Evolutionary conservation across 2,113 vertebrate species (phyloP), one percentile per base, ranked within the genome.

Genomic region (Limanda limanda): DNA sequence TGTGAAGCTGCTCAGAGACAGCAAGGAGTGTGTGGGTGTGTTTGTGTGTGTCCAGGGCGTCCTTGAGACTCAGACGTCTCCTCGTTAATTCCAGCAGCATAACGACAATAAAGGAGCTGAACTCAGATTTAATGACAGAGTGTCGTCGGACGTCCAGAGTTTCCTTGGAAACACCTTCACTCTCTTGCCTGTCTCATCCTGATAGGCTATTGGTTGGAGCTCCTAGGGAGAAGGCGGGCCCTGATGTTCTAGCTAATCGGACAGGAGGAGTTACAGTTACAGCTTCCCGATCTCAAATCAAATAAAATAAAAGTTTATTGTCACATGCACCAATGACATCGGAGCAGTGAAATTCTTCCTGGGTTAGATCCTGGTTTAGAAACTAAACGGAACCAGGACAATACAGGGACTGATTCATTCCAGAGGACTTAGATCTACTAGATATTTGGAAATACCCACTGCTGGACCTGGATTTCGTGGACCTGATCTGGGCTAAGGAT

Each of bases 151-250:
- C 7, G 14, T 57, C 51, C 52, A 7, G 56, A 25, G 64, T 6
- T 11, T 24, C 54, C 54, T 56, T 24, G 47, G 12, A 45, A 14
- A 45, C 12, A 15, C 15, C 14, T 48, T 17, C 48, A 52, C 18
- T 55, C 24, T 60, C 13, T 55, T 18, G 31, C 37, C 21, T 51
- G 20, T 56, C 1, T 71, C 20, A 0, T 23, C 2, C 54, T 18
- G 0, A 61, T 77, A 97, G 97, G 76, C 83, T 97, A 56, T 89
- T 98, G 83, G 93, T 96, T 0, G 97, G 97, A 15, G 97, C 97
- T 8, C 97, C 97, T 15, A 94, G 35, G 57, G 96, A 96, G 14
- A 68, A 58, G 18, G 95, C 95, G 0, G 82, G 92, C 55, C 74
- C 74, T 11, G 70, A 82, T 0, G 79, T 91, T 15, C 84, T 89